phyloP scores from a whole-genome alignment of 2,113 vertebrate genomes.

The Corythornis madagascariensis region DNA sequence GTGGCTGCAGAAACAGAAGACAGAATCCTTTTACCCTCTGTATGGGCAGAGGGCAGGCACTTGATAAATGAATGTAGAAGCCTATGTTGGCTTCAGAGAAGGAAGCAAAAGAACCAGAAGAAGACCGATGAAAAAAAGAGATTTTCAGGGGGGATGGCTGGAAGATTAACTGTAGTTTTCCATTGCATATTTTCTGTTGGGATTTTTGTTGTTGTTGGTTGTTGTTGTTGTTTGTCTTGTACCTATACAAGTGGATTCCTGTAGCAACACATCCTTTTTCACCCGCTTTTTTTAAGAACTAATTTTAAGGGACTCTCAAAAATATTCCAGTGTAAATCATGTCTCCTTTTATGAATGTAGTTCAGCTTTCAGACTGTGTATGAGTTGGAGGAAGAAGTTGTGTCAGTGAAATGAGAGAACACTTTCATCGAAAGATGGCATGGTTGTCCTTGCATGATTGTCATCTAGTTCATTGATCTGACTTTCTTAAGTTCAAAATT shows the following conservation, averaged over 20 bases:
- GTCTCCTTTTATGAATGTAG: neutral
- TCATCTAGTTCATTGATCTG: conserved; percentile 51
- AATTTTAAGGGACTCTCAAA: neutral
- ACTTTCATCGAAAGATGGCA: neutral
- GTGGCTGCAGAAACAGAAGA: conserved; percentile 59
- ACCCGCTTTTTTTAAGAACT: neutral
- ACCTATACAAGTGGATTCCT: neutral
- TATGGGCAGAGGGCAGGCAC: conserved; percentile 55
- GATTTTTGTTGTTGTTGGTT: neutral
- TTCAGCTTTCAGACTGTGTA: conserved; percentile 12
- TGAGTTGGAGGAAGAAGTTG: neutral
- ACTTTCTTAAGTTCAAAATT: conserved; percentile 54
- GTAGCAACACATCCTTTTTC: fast-evolving
- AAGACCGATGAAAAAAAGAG: neutral
- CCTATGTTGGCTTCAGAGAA: conserved; percentile 4
- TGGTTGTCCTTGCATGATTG: conserved; percentile 57
- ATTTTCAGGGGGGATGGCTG: neutral
- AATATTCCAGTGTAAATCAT: neutral
- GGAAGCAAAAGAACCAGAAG: conserved; percentile 36
- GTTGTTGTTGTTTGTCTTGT: neutral
- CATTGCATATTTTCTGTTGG: neutral
- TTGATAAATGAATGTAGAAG: conserved; percentile 72
- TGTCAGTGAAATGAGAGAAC: neutral
- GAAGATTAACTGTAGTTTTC: neutral
- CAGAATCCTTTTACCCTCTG: conserved; percentile 52